Conservation (phyloP, 2,113 vertebrate species). For the Poeciliopsis retropinna region DNA sequence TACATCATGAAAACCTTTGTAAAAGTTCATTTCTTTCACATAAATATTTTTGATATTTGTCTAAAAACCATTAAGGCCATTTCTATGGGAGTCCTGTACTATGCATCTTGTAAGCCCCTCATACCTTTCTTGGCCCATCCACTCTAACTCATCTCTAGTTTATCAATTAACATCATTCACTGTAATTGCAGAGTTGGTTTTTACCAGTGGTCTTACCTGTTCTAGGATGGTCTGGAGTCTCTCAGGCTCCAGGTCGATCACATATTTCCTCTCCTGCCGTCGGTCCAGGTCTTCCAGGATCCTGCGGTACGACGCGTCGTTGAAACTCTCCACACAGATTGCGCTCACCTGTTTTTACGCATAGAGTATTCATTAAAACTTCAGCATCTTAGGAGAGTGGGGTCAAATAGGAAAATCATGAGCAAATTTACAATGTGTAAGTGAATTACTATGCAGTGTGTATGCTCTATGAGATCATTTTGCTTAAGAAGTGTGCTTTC, state of each 20-base stretch:
- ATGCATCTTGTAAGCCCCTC: not conserved
- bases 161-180: not conserved
- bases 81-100: no score
- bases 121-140: not conserved
- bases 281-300: constrained; percentile 97
- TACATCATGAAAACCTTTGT: no score
- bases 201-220: constrained; percentile 82
- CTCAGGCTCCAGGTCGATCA: constrained; percentile 97
- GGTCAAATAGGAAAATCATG: constrained; percentile 8
- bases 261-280: constrained; percentile 97
- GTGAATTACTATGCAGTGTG: not conserved
- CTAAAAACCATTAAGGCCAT: no score
- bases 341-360: constrained; percentile 87
- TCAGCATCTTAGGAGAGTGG: not conserved
- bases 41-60: no score
- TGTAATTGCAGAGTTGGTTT: not conserved
- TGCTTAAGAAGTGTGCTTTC: constrained; percentile 15
- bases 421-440: constrained; percentile 2
- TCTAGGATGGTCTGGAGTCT: constrained; percentile 96
- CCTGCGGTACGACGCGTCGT: constrained; percentile 92
- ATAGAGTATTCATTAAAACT: not conserved
- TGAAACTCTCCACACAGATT: constrained; percentile 99
- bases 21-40: no score
- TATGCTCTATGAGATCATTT: not conserved
- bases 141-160: not conserved